Conservation (phyloP, 2,797 vertebrate genomes). For the Catharus ustulatus region DNA sequence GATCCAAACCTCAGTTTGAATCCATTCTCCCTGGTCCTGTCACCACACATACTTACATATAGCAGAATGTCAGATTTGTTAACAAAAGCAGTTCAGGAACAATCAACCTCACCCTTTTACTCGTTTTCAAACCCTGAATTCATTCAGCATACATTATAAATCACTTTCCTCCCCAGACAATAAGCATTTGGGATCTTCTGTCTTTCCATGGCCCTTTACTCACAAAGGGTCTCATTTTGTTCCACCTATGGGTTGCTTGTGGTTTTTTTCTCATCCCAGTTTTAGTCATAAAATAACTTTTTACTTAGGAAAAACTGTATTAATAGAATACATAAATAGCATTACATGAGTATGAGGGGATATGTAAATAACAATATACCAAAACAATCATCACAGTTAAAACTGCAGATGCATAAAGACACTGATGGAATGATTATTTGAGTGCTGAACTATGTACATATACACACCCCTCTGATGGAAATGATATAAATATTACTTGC, state of each 20-base stretch:
- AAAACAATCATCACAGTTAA: neutral
- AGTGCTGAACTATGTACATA: neutral
- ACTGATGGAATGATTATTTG: neutral
- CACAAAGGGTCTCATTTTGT: neutral
- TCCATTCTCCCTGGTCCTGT: neutral
- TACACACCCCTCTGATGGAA: neutral
- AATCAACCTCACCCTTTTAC: neutral
- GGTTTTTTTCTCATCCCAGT: neutral
- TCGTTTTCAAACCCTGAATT: slow-evolving; percentile 1
- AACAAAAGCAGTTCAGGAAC: slow-evolving; percentile 1
- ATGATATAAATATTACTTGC: neutral
- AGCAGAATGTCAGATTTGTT: slow-evolving; percentile 17
- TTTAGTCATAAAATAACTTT: neutral
- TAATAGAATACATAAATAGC: neutral
- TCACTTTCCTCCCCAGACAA: slow-evolving; percentile 2
- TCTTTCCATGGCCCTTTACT: neutral
- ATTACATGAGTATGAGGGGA: neutral
- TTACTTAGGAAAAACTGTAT: neutral
- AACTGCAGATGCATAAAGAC: neutral
- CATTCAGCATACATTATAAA: slow-evolving; percentile 21
- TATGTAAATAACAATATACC: neutral
- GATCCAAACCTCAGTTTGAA: neutral
- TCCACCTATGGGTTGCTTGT: neutral
- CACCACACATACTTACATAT: neutral
- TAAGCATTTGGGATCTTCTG: neutral